A percentile compares a stretch with the other conserved stretches of the same genome.
Conservation (phyloP, 2,888 invertebrate genomes). For the Endomychus coccineus region DNA sequence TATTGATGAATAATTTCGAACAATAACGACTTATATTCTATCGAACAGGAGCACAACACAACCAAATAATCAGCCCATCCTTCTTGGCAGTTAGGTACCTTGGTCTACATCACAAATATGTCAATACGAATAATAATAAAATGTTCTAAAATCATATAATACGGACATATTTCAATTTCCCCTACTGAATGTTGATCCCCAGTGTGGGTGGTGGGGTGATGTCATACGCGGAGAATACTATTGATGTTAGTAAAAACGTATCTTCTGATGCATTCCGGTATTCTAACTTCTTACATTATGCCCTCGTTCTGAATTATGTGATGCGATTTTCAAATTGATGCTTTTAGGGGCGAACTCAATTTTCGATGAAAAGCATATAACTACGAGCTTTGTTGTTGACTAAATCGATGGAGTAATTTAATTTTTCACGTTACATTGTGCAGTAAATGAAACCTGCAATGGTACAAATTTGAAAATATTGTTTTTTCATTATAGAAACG, state of each 20-base stretch:
- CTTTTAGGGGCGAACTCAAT: conserved; percentile 18
- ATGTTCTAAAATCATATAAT: conserved; percentile 14
- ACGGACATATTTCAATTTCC: conserved; percentile 22
- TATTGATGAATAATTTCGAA: too few species aligned
- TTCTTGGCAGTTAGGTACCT: too few species aligned
- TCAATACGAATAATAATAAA: conserved; percentile 18
- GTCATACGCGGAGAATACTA: conserved; percentile 18
- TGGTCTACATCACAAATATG: too few species aligned
- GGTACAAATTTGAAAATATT: too few species aligned
- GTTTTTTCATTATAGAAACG: too few species aligned
- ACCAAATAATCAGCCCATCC: too few species aligned
- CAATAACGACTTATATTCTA: too few species aligned
- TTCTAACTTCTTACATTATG: conserved; percentile 14
- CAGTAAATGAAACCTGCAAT: too few species aligned
- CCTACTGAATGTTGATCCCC: conserved; percentile 18
- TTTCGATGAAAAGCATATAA: conserved; percentile 21
- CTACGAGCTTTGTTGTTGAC: conserved; percentile 27
- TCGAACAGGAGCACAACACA: too few species aligned
- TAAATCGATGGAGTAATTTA: conserved; percentile 25
- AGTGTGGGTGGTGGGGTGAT: conserved; percentile 23
- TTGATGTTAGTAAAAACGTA: conserved; percentile 11
- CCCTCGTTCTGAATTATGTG: conserved; percentile 11
- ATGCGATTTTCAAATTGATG: conserved; percentile 19
- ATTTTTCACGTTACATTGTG: conserved; percentile 25
- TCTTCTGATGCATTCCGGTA: conserved; percentile 11